phyloP scores from a whole-genome alignment of 2,888 invertebrate genomes.

The Koerneria pararmatus region DNA sequence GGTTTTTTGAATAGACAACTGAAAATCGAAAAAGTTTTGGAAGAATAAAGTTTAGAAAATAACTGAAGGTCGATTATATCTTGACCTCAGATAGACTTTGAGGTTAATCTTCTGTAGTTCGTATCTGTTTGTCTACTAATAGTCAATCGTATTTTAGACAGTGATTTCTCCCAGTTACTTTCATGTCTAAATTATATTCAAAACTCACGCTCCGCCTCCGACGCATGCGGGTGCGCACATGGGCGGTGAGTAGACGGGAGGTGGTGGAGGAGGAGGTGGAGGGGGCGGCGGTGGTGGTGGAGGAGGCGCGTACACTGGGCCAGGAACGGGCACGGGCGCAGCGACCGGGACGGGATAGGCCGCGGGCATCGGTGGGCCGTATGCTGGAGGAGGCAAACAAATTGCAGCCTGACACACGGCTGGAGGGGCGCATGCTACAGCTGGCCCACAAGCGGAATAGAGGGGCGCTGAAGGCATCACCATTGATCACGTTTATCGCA shows the following conservation, averaged over 20 bases:
- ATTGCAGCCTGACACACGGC: slow-evolving; percentile 45
- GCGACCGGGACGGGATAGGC: neutral
- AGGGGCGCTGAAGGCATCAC: slow-evolving; percentile 36
- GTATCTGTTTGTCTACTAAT: too few relatives aligned
- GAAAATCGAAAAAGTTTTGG: too few relatives aligned
- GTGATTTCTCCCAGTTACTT: too few relatives aligned
- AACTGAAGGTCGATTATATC: too few relatives aligned
- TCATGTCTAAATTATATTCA: slow-evolving; percentile 2
- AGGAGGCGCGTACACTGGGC: slow-evolving; percentile 30
- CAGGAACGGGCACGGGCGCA: slow-evolving; percentile 24
- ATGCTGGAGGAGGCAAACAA: slow-evolving; percentile 37
- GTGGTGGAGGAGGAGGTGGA: neutral
- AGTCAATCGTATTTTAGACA: too few relatives aligned
- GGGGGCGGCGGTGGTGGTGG: slow-evolving; percentile 13
- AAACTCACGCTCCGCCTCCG: slow-evolving; percentile 34
- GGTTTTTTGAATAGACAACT: too few relatives aligned
- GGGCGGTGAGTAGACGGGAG: slow-evolving; percentile 26
- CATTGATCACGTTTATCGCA: neutral
- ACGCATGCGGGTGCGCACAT: slow-evolving; percentile 39
- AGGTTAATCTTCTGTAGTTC: too few relatives aligned
- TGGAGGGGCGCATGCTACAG: slow-evolving; percentile 42
- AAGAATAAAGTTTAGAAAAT: too few relatives aligned
- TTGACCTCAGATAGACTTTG: too few relatives aligned
- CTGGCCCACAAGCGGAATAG: slow-evolving; percentile 46
- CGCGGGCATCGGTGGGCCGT: slow-evolving; percentile 26